A percentile compares a stretch with the other conserved stretches of the same genome.
These are phyloP conservation scores for Eumaeus atala DNA, from an alignment of 1,140 invertebrate species.

Conservation along the genomic window DNA sequence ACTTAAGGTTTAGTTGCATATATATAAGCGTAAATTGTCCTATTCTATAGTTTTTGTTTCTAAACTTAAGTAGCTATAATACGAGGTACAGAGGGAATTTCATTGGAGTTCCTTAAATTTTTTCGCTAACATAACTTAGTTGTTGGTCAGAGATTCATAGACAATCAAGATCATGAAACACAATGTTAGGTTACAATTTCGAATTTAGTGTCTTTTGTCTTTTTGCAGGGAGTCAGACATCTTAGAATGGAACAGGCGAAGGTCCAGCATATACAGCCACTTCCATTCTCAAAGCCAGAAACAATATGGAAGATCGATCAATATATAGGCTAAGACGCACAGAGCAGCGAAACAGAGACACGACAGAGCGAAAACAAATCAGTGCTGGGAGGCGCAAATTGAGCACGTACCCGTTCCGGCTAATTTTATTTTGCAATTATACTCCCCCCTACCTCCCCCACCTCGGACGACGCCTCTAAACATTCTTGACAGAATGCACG, in stretches of 20 bases:
- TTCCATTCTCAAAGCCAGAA: slow-evolving; percentile 19
- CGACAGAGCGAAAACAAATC: slow-evolving; percentile 69
- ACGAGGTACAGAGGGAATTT: too few species aligned
- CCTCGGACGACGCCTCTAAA: slow-evolving; percentile 36
- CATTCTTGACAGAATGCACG: slow-evolving; percentile 61
- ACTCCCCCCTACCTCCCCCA: slow-evolving; percentile 38
- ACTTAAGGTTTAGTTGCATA: too few species aligned
- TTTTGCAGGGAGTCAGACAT: too few species aligned
- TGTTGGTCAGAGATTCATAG: too few species aligned
- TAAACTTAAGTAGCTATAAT: too few species aligned
- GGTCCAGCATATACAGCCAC: not conserved
- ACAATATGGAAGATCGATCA: slow-evolving; percentile 62
- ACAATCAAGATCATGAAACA: too few species aligned
- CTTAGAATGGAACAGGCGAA: slow-evolving; percentile 10
- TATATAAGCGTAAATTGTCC: too few species aligned
- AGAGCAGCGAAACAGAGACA: slow-evolving; percentile 46
- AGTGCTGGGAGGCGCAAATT: slow-evolving; percentile 70
- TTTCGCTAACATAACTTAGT: too few species aligned
- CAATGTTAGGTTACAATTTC: too few species aligned
- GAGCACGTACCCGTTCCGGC: slow-evolving; percentile 72
- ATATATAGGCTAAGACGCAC: slow-evolving; percentile 65
- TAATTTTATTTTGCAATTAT: slow-evolving; percentile 75
- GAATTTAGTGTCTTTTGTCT: too few species aligned
- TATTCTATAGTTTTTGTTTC: too few species aligned
- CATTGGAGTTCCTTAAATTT: too few species aligned